Evolutionary conservation across 2,888 invertebrate species (phyloP), one percentile per base, ranked within the genome.

Genomic region (Pogonocherus hispidulus): DNA sequence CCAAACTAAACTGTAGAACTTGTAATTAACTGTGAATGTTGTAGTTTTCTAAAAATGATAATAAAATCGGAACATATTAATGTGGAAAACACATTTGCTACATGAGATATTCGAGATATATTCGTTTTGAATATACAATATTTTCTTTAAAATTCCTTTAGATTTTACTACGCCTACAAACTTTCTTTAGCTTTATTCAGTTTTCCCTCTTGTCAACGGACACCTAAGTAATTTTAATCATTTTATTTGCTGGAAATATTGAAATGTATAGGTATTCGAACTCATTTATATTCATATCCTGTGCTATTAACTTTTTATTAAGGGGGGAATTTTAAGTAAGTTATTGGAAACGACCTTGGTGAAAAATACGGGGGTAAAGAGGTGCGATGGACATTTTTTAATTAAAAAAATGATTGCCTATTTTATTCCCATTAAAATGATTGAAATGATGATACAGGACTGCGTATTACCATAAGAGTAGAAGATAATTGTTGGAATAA

Each of bases 171-270:
- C n/a, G n/a, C n/a, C n/a, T n/a, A n/a, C n/a, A n/a, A n/a, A n/a
- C n/a, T n/a, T n/a, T n/a, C n/a, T 65, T 62, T 69, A 62, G 64
- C 55, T 64, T 65, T 46, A 55, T 35, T 51, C 62, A 51, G 69
- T 51, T 51, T 32, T 55, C 57, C 60, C 44, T 55, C 63, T 22
- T 52, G 52, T 56, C 55, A 63, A 64, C 41, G 9, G 47, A 66
- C 67, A 44, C 52, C 63, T 57, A 23, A 71, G 71, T 71, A 71
- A 71, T 71, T 71, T 71, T 68, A 71, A 71, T 68, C 66, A 64
- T 63, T 69, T 66, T 71, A 68, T 68, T 71, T 68, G 66, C 52
- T 46, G 63, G 66, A 66, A 64, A 68, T 71, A 71, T 71, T 71
- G 68, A 71, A 68, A 71, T 59, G 68, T 66, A 66, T 71, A 71